Evolutionary conservation across 2,113 vertebrate genomes (phyloP).

Genomic region (Melanerpes aurifrons): DNA sequence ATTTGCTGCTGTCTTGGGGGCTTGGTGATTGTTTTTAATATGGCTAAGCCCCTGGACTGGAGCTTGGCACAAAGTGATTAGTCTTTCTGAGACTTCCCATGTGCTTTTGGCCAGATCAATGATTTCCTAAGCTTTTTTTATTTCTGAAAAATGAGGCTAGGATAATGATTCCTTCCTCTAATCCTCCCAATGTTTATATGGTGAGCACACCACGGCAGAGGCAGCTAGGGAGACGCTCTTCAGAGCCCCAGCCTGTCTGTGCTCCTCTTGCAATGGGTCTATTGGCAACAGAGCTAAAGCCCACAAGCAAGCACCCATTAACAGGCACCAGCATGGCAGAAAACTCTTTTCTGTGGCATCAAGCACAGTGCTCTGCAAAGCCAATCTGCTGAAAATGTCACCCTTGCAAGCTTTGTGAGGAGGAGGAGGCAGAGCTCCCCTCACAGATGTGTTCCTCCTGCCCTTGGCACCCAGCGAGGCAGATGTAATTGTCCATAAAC

Average conservation of each 20-base stretch:
- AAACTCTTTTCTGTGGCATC: neutral
- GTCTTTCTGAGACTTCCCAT: neutral
- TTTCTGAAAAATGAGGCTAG: conserved; percentile 21
- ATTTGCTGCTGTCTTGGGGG: neutral
- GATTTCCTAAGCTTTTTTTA: conserved; percentile 21
- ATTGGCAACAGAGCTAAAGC: neutral
- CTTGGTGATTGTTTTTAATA: neutral
- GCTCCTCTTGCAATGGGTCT: neutral
- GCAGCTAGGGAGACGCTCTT: neutral
- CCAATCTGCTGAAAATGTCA: neutral
- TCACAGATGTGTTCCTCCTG: accelerated
- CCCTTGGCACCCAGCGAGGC: neutral
- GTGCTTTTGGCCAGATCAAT: conserved; percentile 25
- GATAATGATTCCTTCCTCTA: neutral
- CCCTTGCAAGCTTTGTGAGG: neutral
- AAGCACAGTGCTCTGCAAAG: accelerated
- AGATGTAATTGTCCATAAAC: neutral
- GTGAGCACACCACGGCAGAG: neutral
- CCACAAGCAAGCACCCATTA: neutral
- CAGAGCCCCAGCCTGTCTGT: neutral
- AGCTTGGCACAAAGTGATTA: neutral
- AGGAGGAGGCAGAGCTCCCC: neutral
- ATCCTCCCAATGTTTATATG: neutral
- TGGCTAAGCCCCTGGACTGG: neutral
- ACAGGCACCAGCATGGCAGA: accelerated